Conservation (phyloP, 2,797 vertebrate species). For the Aeoliscus strigatus region DNA sequence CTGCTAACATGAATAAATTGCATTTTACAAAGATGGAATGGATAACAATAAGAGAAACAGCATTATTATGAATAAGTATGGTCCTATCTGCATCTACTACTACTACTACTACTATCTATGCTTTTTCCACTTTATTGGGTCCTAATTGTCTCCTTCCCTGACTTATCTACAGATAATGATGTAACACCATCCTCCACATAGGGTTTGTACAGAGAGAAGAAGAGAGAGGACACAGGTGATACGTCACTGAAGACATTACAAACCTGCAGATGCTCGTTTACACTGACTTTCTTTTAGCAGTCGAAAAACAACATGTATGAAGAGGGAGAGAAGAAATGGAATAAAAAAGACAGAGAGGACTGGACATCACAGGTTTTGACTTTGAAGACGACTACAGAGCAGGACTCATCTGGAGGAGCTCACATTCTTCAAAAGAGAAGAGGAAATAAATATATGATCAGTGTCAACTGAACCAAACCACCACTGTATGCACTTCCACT, state of each 20-base stretch:
- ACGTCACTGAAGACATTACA: slow-evolving; percentile 12
- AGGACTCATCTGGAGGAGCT: slow-evolving; percentile 17
- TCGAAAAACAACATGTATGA: slow-evolving; percentile 30
- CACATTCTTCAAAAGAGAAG: slow-evolving; percentile 46
- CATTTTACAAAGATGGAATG: slow-evolving; percentile 42
- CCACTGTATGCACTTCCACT: slow-evolving; percentile 1
- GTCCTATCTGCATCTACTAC: slow-evolving; percentile 43
- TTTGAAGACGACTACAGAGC: slow-evolving; percentile 48
- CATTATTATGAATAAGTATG: too few species aligned
- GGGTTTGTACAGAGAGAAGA: slow-evolving; percentile 1
- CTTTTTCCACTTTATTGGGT: slow-evolving; percentile 61
- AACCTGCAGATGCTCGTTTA: slow-evolving; percentile 15
- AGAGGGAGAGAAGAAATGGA: slow-evolving; percentile 17
- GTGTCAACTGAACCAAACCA: slow-evolving; percentile 42
- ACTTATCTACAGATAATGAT: slow-evolving; percentile 56
- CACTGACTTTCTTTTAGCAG: slow-evolving; percentile 22
- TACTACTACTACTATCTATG: slow-evolving; percentile 37
- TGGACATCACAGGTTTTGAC: slow-evolving; percentile 38
- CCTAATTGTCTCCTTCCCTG: slow-evolving; percentile 59
- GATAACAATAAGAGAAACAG: slow-evolving; percentile 23
- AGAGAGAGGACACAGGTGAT: neutral
- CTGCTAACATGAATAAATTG: slow-evolving; percentile 35
- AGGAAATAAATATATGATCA: slow-evolving; percentile 40
- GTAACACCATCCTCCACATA: slow-evolving; percentile 29
- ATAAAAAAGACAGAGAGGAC: slow-evolving; percentile 37